phyloP scores from a whole-genome alignment of 2,888 invertebrate genomes.

The Cheilosia impressa region DNA sequence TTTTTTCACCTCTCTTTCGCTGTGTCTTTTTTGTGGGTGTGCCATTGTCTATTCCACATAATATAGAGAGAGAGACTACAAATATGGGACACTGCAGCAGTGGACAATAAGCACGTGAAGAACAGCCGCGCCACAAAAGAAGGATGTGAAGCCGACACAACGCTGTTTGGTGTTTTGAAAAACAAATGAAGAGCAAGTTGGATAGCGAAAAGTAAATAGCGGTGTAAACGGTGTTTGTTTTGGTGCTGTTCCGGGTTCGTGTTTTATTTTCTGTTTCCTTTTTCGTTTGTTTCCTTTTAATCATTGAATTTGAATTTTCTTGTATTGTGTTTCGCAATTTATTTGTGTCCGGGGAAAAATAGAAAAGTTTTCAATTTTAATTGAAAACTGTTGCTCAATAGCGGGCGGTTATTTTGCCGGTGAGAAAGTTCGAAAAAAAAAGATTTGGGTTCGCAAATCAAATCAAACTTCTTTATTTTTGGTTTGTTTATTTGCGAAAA shows the following conservation, averaged over 20 bases:
- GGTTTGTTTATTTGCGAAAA: constrained; percentile 10
- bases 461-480: constrained; percentile 34
- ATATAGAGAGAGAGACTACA: neutral
- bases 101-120: constrained; percentile 15
- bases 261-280: constrained; percentile 1
- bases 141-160: constrained; percentile 10
- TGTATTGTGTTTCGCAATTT: constrained; percentile 17
- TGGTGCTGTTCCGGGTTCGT: constrained; percentile 7
- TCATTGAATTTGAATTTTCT: constrained; percentile 32
- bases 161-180: constrained; percentile 8
- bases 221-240: constrained; percentile 37
- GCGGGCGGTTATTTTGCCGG: neutral
- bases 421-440: constrained; percentile 11
- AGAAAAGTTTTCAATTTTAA: constrained; percentile 66
- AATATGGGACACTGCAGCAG: constrained; percentile 39
- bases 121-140: constrained; percentile 8
- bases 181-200: constrained; percentile 10
- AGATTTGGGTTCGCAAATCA: neutral
- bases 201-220: constrained; percentile 29
- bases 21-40: constrained; percentile 16
- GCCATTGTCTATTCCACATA: constrained; percentile 33
- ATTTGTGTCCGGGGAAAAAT: constrained; percentile 21
- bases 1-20: neutral
- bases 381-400: constrained; percentile 61
- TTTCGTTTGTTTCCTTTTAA: constrained; percentile 10